Base-by-base conservation (phyloP, 1,140 invertebrate species). In the Caenorhabditis brenneri region DNA sequence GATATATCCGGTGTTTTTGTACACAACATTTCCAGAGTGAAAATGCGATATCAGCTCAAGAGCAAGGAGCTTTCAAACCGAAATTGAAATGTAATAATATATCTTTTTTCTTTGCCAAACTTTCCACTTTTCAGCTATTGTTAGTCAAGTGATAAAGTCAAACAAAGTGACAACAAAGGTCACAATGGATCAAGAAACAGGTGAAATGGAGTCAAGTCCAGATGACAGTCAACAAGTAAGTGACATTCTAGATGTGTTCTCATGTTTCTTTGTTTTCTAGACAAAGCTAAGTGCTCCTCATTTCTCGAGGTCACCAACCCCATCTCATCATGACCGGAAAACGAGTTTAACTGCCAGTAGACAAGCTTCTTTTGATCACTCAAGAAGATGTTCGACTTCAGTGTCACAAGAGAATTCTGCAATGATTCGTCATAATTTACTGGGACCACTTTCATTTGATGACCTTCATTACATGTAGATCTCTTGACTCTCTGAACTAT, bases 381-480 rank as follows among this genome's bases (percentile, higher is more conserved):
- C 49, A 2, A 83, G 78, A 46, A 74, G 65, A 74, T 74, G 65
- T 46, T 74, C 65, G 24, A 74, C 65, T 19, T 74, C 58, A 5
- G 81, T 48, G 15, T 33, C 82, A 22, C 69, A 65, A 58, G 33
- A 65, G 22, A 83, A 86, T 46, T 79, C 84, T 22, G 74, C 81
- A 33, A 48, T 86, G 39, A 84, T 86, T 39, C 46, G 84, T 15
- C 46, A 79, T 31, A 86, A 86, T 51, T 81, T 86, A 22, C 82
- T 86, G 22, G 84, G 82, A 24, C 81, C 81, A 27, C 48, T 86
- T 15, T 51, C 81, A 22, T 86, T 86, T 39, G 84, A 86, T 69
- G 84, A 86, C 27, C 82, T 86, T 49, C 84, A 86, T 60, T 86
- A 86, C 74, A 85, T 79, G 42, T 85, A 74, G 53, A 33, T 51